Evolutionary conservation across 2,797 vertebrate genomes (phyloP).

Genomic region (Lithobates pipiens): DNA sequence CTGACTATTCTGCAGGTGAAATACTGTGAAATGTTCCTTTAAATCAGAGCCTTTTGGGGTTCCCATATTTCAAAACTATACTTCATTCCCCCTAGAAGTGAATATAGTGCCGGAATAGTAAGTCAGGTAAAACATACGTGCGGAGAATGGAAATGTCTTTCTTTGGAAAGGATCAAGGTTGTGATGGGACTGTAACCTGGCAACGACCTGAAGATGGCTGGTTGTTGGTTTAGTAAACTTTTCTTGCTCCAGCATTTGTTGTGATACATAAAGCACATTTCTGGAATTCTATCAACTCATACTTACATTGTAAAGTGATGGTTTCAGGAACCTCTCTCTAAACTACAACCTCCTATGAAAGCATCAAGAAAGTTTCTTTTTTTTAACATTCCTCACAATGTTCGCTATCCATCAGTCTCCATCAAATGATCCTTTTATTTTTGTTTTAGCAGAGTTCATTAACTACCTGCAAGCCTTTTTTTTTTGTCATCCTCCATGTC

Average conservation of each 20-base stretch:
- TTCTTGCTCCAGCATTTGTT: conserved; percentile 34
- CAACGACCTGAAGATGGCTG: not conserved
- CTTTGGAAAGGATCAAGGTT: too few relatives aligned
- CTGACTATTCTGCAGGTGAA: too few relatives aligned
- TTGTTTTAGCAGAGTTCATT: conserved; percentile 56
- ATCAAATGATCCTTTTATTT: conserved; percentile 60
- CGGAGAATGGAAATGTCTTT: too few relatives aligned
- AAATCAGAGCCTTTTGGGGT: too few relatives aligned
- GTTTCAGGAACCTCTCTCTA: conserved; percentile 40
- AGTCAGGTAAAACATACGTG: too few relatives aligned
- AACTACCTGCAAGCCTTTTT: conserved; percentile 37
- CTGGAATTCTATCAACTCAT: conserved; percentile 48
- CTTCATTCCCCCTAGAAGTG: too few relatives aligned
- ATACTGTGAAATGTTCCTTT: too few relatives aligned
- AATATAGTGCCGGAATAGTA: not conserved
- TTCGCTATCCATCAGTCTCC: conserved; percentile 49
- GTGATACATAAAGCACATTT: conserved; percentile 23
- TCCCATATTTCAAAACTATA: too few relatives aligned
- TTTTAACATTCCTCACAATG: conserved; percentile 55
- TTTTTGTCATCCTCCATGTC: conserved; percentile 48
- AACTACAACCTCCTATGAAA: conserved; percentile 43
- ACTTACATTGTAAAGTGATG: conserved; percentile 46
- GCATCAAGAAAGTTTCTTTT: conserved; percentile 55
- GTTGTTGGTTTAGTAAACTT: conserved; percentile 42
- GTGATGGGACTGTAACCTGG: not conserved